Conservation (phyloP, 1,140 invertebrate genomes). For the Ceratina australensis region DNA sequence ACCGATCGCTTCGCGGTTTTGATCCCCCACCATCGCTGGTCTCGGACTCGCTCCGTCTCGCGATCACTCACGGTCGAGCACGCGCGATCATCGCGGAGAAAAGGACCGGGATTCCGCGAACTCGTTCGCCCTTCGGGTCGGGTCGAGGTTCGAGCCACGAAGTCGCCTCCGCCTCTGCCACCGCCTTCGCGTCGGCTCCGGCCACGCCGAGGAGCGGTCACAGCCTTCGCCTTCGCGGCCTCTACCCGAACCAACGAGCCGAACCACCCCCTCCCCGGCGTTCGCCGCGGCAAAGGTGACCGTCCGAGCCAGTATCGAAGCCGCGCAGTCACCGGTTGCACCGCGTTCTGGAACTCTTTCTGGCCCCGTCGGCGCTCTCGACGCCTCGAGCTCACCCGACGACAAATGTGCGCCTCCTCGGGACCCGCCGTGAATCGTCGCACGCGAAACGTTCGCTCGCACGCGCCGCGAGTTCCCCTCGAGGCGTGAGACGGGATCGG, state of each 20-base stretch:
- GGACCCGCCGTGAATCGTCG: not conserved
- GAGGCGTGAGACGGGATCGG: not conserved
- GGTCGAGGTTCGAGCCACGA: constrained; percentile 12
- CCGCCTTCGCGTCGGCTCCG: constrained; percentile 8
- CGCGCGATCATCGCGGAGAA: not conserved
- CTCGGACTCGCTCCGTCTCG: not conserved
- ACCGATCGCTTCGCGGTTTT: constrained; percentile 3
- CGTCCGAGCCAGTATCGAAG: constrained; percentile 76
- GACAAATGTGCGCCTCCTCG: not conserved
- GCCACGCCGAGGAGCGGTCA: not conserved
- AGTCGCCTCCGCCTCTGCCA: constrained; percentile 36
- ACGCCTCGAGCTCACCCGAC: not conserved
- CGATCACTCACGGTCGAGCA: not conserved
- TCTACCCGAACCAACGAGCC: constrained; percentile 19
- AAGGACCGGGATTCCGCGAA: not conserved
- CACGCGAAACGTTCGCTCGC: not conserved
- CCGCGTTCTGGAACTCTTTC: constrained; percentile 65
- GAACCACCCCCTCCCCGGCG: constrained; percentile 36
- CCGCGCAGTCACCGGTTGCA: constrained; percentile 78
- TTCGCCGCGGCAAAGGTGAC: constrained; percentile 67
- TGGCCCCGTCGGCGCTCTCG: not conserved
- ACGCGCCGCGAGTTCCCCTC: too few relatives aligned
- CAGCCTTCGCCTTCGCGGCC: constrained; percentile 33
- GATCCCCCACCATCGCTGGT: constrained; percentile 5
- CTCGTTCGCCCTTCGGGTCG: not conserved